Base-by-base conservation (phyloP, 2,797 vertebrate genomes). In the Peromyscus melanophrys region DNA sequence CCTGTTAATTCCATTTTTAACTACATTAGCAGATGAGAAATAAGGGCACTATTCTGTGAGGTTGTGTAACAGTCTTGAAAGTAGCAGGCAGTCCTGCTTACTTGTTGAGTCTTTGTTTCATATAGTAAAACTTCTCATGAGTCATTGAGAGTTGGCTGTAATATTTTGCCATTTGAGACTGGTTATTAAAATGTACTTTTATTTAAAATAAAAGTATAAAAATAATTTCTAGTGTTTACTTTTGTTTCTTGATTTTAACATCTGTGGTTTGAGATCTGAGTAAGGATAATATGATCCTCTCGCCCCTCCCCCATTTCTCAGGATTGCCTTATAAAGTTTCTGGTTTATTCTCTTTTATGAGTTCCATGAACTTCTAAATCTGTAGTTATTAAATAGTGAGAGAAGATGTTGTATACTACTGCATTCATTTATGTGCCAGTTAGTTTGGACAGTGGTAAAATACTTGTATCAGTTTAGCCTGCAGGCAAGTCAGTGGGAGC, bases 111-210 rank as follows among this genome's bases (percentile, higher is more conserved):
- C 34, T 59, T 59, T 52, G 31, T 78, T 81, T 59, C 65, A 83
- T 43, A 77, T 40, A 88, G 27, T 90, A 91, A 94, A 84, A 76
- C 34, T 69, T 96, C 88, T 77, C 55, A 69, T 90, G 87, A 91
- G 57, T 75, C 86, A 65, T 75, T 97, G 43, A 85, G 77, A 95
- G 65, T 95, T 96, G 27, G 96, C 57, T 97, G 90, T 92, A 95
- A 90, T 0, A 31, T 91, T 63, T 95, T 98, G 82, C 25, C 89
- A 92, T 55, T 69, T 34, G 78, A 96, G 92, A 95, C 69, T 95
- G 84, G 76, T 94, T 88, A 76, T 95, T 92, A 71, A 96, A 90
- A 96, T 97, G 97, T 95, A 98, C 96, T 98, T 98, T 98, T 95
- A 96, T 87, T 81, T 90, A 67, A 92, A 97, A 98, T 97, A 97